Evolutionary conservation across 1,140 invertebrate genomes (phyloP).

Genomic region (Lordiphosa collinella): DNA sequence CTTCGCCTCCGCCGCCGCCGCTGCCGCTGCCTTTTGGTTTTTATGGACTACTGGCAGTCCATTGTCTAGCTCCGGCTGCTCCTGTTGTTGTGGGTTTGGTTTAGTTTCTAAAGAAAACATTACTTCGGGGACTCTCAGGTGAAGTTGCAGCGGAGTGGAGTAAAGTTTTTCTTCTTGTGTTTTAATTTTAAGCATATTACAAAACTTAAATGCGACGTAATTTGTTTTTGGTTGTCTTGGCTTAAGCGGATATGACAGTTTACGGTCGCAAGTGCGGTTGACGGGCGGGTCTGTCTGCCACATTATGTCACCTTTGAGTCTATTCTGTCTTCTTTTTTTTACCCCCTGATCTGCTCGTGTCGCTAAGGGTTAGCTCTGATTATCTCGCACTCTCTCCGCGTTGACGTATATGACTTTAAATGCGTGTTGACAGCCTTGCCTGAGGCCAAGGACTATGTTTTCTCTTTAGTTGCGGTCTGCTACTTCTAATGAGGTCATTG

Average conservation of each 20-base stretch:
- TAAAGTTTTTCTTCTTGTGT: constrained; percentile 32
- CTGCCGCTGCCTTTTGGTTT: constrained; percentile 50
- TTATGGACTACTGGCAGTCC: constrained; percentile 69
- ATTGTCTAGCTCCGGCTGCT: constrained; percentile 63
- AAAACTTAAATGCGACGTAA: constrained; percentile 73
- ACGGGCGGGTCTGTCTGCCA: constrained; percentile 19
- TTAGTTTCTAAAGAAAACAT: constrained; percentile 64
- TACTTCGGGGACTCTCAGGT: constrained; percentile 16
- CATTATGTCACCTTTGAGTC: constrained; percentile 45
- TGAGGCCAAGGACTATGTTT: constrained; percentile 3
- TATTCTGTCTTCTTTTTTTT: no score
- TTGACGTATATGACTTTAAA: constrained; percentile 72
- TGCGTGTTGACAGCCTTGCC: constrained; percentile 62
- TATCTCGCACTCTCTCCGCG: constrained; percentile 11
- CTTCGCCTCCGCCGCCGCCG: constrained; percentile 1
- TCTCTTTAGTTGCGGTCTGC: background rate
- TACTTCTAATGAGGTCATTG: constrained; percentile 69
- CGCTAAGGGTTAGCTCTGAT: constrained; percentile 33
- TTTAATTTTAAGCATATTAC: constrained; percentile 72
- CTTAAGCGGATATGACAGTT: constrained; percentile 47
- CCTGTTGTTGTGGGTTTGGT: constrained; percentile 53
- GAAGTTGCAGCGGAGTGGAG: background rate
- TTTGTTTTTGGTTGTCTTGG: constrained; percentile 64
- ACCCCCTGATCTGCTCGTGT: no score
- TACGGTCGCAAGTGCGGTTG: constrained; percentile 42